A percentile compares a stretch with the other conserved stretches of the same genome.
Conservation (phyloP, 2,113 vertebrate species). For the Calcarius ornatus region DNA sequence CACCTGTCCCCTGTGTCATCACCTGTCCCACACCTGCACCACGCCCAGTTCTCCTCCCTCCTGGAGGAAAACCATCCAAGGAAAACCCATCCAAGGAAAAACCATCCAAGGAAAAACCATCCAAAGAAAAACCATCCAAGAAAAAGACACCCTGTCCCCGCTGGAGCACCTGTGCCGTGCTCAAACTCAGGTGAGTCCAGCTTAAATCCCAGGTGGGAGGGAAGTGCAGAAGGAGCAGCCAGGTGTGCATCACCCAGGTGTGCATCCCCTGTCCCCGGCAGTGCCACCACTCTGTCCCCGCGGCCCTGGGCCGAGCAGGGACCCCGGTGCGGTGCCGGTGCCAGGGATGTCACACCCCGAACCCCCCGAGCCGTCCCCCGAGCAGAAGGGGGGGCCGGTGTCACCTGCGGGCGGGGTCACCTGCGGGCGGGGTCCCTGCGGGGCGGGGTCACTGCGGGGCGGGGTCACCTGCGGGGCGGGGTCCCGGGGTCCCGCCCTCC, state of each 20-base stretch:
- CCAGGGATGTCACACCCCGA: accelerated
- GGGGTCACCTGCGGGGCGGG: neutral
- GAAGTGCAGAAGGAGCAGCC: neutral
- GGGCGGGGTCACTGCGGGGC: accelerated
- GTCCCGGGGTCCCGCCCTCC: conserved; percentile 14
- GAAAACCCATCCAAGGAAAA: neutral
- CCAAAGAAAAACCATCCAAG: neutral
- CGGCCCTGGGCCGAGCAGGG: accelerated
- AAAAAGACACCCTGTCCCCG: neutral
- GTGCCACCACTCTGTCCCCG: accelerated
- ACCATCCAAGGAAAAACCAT: neutral
- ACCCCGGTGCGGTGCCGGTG: too few species aligned
- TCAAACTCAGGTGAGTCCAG: neutral
- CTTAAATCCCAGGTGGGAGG: accelerated
- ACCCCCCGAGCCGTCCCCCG: neutral
- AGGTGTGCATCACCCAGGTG: neutral
- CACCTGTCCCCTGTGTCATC: neutral
- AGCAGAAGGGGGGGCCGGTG: neutral
- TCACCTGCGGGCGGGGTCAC: neutral
- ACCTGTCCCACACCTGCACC: neutral
- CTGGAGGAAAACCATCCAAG: neutral
- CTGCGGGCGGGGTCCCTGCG: accelerated
- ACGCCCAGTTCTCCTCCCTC: accelerated
- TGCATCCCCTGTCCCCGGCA: accelerated
- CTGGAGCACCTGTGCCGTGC: accelerated